phyloP scores from a whole-genome alignment of 2,113 vertebrate genomes.

The Cairina moschata region DNA sequence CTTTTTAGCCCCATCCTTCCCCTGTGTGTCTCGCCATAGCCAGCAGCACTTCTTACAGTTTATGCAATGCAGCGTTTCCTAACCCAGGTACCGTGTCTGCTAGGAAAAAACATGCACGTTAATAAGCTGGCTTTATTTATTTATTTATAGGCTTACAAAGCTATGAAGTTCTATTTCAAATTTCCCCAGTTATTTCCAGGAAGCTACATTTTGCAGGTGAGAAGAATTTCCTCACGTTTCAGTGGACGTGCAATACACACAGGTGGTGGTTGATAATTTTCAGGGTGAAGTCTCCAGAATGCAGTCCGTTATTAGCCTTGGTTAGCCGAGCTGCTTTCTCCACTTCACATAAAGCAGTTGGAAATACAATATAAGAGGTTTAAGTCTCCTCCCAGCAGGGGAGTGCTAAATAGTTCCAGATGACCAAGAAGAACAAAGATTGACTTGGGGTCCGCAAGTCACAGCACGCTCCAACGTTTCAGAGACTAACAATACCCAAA shows the following conservation, averaged over 20 bases:
- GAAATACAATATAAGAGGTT: not conserved
- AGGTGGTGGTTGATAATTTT: not conserved
- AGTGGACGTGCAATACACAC: not conserved
- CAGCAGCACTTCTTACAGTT: too few species aligned
- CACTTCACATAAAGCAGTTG: not conserved
- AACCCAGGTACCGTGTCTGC: too few species aligned
- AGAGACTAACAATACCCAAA: not conserved
- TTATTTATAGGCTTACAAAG: not conserved
- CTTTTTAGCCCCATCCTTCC: not conserved
- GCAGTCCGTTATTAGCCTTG: not conserved
- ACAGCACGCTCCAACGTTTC: fast-evolving
- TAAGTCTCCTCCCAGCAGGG: not conserved
- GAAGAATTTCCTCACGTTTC: too few species aligned
- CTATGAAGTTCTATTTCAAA: not conserved
- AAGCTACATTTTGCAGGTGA: too few species aligned
- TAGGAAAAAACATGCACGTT: not conserved
- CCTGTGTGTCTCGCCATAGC: fast-evolving
- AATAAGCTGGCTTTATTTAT: not conserved
- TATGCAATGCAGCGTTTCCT: fast-evolving
- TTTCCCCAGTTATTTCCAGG: too few species aligned
- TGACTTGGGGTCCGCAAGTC: fast-evolving
- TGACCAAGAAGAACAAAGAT: not conserved
- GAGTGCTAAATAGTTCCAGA: not conserved
- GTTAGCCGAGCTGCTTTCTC: not conserved
- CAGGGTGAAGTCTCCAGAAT: not conserved